These are phyloP conservation scores for Lethenteron reissneri DNA, from an alignment of 2,113 vertebrate genomes.

Conservation along the genomic window DNA sequence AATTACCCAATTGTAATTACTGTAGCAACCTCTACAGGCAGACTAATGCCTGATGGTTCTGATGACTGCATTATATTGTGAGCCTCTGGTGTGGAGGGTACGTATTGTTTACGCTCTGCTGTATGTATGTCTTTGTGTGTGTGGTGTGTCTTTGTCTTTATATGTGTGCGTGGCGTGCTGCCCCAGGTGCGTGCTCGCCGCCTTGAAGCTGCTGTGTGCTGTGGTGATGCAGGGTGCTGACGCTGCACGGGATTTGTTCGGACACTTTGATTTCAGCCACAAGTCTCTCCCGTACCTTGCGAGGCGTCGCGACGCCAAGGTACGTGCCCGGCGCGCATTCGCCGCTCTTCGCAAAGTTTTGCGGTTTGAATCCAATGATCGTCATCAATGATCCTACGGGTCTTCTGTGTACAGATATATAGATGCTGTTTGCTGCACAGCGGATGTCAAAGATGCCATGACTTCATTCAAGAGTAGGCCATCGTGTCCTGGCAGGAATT, in stretches of 20 bases:
- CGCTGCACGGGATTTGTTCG: neutral
- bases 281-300: neutral
- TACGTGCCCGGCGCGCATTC: neutral
- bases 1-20: too few species aligned
- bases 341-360: too few species aligned
- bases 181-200: slow-evolving; percentile 1
- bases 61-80: too few species aligned
- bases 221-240: slow-evolving; percentile 1
- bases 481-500: too few species aligned
- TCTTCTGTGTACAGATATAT: too few species aligned
- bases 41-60: too few species aligned
- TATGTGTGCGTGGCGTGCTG: neutral
- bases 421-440: too few species aligned
- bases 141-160: neutral
- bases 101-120: neutral
- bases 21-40: too few species aligned
- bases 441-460: too few species aligned
- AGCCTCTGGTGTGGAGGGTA: neutral
- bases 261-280: slow-evolving; percentile 2
- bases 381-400: too few species aligned
- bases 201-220: neutral
- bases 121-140: neutral
- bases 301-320: neutral
- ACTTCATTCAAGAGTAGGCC: too few species aligned
- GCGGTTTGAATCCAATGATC: too few species aligned